Percentiles rank a stretch among this genome's conserved stretches.
phyloP scores from a whole-genome alignment of 2,888 invertebrate species.

The Agriotes lineatus region DNA sequence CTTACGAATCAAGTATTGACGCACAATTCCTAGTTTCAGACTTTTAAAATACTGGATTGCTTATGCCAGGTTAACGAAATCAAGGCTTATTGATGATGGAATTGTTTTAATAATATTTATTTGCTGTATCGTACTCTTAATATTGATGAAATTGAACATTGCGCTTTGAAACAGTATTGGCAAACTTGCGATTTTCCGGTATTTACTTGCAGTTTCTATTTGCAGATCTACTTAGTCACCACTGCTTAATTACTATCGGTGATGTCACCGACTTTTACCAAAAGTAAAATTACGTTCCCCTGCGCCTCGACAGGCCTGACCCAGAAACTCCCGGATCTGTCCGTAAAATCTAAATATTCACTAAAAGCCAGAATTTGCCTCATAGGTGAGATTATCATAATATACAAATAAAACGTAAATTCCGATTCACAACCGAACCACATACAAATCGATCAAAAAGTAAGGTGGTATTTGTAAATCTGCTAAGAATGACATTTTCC shows the following conservation, averaged over 20 bases:
- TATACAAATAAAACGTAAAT: slow-evolving; percentile 6
- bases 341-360: background rate
- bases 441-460: slow-evolving; percentile 9
- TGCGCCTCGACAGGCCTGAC: background rate
- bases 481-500: background rate
- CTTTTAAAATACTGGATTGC: too few species aligned
- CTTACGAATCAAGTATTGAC: too few species aligned
- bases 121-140: too few species aligned
- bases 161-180: too few species aligned
- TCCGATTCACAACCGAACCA: background rate
- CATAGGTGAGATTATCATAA: slow-evolving; percentile 8
- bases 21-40: too few species aligned
- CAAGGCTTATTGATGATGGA: too few species aligned
- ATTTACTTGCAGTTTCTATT: background rate
- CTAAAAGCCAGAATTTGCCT: background rate
- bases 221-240: background rate
- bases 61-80: too few species aligned
- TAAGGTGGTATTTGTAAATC: background rate
- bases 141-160: too few species aligned
- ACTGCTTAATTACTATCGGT: background rate
- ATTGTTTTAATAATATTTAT: too few species aligned
- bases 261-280: slow-evolving; percentile 6
- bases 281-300: slow-evolving; percentile 7
- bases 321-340: slow-evolving; percentile 2
- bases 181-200: background rate